Percentiles rank a stretch among this genome's conserved stretches.
These are phyloP conservation scores for Cenopis cana DNA, from an alignment of 2,888 invertebrate species.

Conservation along the genomic window DNA sequence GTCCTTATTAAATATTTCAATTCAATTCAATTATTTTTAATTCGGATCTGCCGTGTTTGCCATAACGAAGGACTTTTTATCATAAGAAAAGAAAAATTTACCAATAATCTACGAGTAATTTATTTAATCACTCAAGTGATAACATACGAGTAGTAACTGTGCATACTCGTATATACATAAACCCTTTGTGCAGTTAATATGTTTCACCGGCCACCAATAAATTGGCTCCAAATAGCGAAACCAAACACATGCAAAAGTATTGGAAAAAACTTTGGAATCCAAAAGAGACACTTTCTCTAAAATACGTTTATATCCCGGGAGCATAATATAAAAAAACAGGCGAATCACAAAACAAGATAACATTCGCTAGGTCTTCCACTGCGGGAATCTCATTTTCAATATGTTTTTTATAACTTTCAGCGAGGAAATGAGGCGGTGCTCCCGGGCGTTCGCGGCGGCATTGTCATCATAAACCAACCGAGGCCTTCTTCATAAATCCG, in stretches of 20 bases:
- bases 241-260: conserved; percentile 31
- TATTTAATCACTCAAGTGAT: too few relatives aligned
- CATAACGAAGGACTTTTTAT: too few relatives aligned
- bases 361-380: conserved; percentile 77
- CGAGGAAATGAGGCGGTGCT: conserved; percentile 84
- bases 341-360: conserved; percentile 84
- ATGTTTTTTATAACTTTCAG: conserved; percentile 84
- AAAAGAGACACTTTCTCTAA: conserved; percentile 56
- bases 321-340: conserved; percentile 78
- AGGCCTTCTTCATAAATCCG: conserved; percentile 82
- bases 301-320: conserved; percentile 73
- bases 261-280: conserved; percentile 40
- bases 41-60: too few relatives aligned
- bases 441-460: conserved; percentile 71
- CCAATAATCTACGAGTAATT: too few relatives aligned
- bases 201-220: conserved; percentile 28
- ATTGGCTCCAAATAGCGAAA: conserved; percentile 37
- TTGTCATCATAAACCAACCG: conserved; percentile 84
- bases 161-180: too few relatives aligned
- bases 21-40: too few relatives aligned
- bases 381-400: conserved; percentile 84
- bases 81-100: too few relatives aligned
- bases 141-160: too few relatives aligned
- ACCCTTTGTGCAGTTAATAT: neutral
- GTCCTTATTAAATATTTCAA: too few relatives aligned